These are phyloP conservation scores for Cyphomyrmex costatus DNA, from an alignment of 1,140 invertebrate genomes.

Conservation along the genomic window DNA sequence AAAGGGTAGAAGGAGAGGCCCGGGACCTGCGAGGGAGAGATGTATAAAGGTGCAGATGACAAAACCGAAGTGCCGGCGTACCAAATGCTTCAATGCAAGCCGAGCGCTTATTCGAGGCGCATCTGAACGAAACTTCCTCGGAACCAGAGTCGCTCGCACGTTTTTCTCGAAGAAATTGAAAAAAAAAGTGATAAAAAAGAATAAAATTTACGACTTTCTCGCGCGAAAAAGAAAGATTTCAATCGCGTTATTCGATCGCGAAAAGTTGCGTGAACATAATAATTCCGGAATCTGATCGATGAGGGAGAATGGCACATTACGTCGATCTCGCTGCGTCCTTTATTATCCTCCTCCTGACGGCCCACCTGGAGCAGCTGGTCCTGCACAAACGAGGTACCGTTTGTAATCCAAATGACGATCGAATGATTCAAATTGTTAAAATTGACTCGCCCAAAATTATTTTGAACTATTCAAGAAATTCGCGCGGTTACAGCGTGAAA, in stretches of 20 bases:
- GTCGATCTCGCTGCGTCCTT: constrained; percentile 40
- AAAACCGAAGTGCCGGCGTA: constrained; percentile 65
- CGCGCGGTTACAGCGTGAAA: too few species aligned
- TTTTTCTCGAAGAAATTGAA: background rate
- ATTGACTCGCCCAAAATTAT: background rate
- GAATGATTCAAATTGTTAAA: background rate
- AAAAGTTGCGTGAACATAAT: constrained; percentile 1
- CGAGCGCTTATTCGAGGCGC: constrained; percentile 64
- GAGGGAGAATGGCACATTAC: constrained; percentile 57
- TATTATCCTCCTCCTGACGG: constrained; percentile 52
- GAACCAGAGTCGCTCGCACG: constrained; percentile 2
- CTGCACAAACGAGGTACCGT: constrained; percentile 60
- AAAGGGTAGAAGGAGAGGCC: constrained; percentile 45
- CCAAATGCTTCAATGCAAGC: constrained; percentile 66
- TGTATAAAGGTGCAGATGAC: constrained; percentile 68
- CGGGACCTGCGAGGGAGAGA: constrained; percentile 50
- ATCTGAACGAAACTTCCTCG: background rate
- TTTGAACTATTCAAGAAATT: background rate
- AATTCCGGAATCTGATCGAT: constrained; percentile 24
- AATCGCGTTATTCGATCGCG: background rate
- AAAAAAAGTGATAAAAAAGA: background rate
- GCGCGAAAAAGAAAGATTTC: background rate
- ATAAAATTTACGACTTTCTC: background rate
- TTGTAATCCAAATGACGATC: background rate
- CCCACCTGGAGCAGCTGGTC: constrained; percentile 60